Evolutionary conservation across 2,113 vertebrate genomes (phyloP).

Genomic region (Pluvialis apricaria): DNA sequence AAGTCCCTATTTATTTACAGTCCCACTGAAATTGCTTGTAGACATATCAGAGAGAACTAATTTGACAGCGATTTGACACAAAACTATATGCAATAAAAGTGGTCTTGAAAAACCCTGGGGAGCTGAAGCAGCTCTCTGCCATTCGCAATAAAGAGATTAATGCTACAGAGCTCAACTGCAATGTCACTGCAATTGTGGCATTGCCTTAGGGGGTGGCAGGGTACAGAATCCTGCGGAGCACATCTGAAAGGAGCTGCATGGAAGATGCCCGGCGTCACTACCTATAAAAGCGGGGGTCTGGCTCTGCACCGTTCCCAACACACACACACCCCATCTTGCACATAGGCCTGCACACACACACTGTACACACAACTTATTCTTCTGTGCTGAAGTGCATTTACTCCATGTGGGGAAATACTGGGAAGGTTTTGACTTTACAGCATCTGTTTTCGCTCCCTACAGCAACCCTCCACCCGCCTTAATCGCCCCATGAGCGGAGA

Average conservation of each 20-base stretch:
- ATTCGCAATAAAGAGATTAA: neutral
- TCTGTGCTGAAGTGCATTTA: fast-evolving
- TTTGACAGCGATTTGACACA: neutral
- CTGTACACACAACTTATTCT: fast-evolving
- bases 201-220: neutral
- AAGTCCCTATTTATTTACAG: neutral
- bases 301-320: neutral
- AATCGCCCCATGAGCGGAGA: neutral
- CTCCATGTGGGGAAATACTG: neutral
- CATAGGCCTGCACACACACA: fast-evolving
- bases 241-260: neutral
- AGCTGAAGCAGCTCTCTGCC: neutral
- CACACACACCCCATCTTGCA: fast-evolving
- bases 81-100: neutral
- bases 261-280: fast-evolving
- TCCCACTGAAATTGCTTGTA: neutral
- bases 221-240: neutral
- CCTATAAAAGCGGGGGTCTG: fast-evolving
- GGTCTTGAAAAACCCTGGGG: fast-evolving
- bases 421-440: neutral
- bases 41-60: neutral
- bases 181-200: neutral
- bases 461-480: neutral
- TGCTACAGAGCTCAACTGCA: neutral
- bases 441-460: neutral